Percentiles rank a stretch among this genome's conserved stretches.
phyloP scores from a whole-genome alignment of 2,888 invertebrate species.

The Drosophila recens region DNA sequence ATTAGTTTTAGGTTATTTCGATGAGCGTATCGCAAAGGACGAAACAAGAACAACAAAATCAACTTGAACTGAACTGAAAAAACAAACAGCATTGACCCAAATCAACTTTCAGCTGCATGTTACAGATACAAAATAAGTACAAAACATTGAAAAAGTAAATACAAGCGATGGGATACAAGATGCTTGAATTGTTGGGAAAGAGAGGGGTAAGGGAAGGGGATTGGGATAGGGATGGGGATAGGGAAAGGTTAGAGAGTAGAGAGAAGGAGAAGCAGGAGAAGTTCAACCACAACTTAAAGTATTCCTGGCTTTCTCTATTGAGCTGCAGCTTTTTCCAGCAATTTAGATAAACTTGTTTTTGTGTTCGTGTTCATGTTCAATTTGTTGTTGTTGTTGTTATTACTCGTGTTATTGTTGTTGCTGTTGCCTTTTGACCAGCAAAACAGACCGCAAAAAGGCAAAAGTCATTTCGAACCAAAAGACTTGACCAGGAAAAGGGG shows the following conservation, averaged over 20 bases:
- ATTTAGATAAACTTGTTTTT: conserved; percentile 79
- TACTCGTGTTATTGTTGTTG: conserved; percentile 41
- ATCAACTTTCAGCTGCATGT: conserved; percentile 64
- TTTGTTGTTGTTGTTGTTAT: conserved; percentile 28
- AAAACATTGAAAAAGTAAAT: conserved; percentile 63
- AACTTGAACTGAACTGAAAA: conserved; percentile 45
- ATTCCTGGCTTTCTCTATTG: conserved; percentile 31
- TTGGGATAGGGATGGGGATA: no score
- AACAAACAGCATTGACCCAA: conserved; percentile 77
- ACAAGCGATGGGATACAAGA: conserved; percentile 29
- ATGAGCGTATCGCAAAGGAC: conserved; percentile 25
- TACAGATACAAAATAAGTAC: conserved; percentile 52
- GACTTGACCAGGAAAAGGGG: conserved; percentile 8
- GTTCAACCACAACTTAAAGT: conserved; percentile 54
- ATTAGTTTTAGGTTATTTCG: conserved; percentile 73
- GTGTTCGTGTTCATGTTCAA: conserved; percentile 39
- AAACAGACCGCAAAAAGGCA: conserved; percentile 77
- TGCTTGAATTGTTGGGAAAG: background rate
- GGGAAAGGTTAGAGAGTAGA: background rate
- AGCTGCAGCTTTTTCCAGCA: conserved; percentile 65
- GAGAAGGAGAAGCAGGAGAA: background rate
- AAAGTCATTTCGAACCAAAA: conserved; percentile 66
- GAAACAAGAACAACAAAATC: conserved; percentile 36
- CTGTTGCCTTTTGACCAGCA: conserved; percentile 64
- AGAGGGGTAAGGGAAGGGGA: background rate